phyloP scores from a whole-genome alignment of 2,113 vertebrate species.

The Apeltes quadracus region DNA sequence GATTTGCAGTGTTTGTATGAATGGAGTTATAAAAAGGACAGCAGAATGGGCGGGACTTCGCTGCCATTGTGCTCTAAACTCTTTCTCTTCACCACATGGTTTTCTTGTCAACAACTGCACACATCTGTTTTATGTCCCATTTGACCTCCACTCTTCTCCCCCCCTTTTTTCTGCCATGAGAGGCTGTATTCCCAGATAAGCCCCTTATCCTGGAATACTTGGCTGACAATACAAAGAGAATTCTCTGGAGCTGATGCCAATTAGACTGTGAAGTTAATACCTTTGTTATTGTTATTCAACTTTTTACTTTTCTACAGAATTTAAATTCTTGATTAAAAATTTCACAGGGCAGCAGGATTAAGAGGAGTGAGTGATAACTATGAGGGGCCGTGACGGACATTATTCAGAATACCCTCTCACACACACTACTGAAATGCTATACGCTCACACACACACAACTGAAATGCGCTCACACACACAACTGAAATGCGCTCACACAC shows the following conservation, averaged over 20 bases:
- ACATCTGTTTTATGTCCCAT: constrained; percentile 45
- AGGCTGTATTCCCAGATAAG: background rate
- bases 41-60: constrained; percentile 33
- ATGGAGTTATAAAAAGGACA: background rate
- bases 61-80: constrained; percentile 24
- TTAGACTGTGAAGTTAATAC: background rate
- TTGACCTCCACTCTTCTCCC: constrained; percentile 39
- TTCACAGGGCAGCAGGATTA: too few species aligned
- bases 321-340: too few species aligned
- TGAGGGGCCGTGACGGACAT: too few species aligned
- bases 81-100: constrained; percentile 48
- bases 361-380: too few species aligned
- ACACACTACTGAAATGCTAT: too few species aligned
- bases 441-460: too few species aligned
- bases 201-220: constrained; percentile 39
- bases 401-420: too few species aligned
- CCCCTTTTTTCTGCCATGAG: constrained; percentile 3
- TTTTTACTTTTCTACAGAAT: too few species aligned
- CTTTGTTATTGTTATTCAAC: background rate
- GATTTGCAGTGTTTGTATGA: background rate
- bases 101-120: constrained; percentile 17
- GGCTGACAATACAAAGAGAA: constrained; percentile 48
- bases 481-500: too few species aligned
- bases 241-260: constrained; percentile 40
- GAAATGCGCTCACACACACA: too few species aligned